Percentiles rank a stretch among this genome's conserved stretches.
Evolutionary conservation across 2,113 vertebrate genomes (phyloP).

Genomic region (Bambusicola thoracicus): DNA sequence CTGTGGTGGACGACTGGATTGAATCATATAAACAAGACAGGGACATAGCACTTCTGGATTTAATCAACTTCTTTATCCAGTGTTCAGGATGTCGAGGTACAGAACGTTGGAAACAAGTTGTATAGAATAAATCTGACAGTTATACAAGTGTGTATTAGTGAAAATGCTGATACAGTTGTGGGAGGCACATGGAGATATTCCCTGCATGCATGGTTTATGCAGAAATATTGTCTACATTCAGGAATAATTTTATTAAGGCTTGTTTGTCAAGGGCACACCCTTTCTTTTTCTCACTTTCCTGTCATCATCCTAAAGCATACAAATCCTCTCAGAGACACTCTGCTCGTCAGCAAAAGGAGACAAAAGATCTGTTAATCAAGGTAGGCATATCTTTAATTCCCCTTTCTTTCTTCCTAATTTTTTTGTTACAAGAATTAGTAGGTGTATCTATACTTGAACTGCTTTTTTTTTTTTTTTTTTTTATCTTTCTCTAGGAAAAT

Average conservation of each 20-base stretch:
- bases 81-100: slow-evolving; percentile 99
- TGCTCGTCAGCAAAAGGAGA: neutral
- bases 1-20: slow-evolving; percentile 99
- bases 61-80: slow-evolving; percentile 99
- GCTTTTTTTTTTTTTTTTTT: slow-evolving; percentile 2
- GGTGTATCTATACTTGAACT: neutral
- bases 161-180: slow-evolving; percentile 18
- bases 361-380: slow-evolving; percentile 4
- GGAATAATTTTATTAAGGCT: slow-evolving; percentile 1
- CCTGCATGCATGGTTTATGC: neutral
- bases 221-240: slow-evolving; percentile 1
- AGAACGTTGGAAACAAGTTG: slow-evolving; percentile 61
- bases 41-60: slow-evolving; percentile 97
- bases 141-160: neutral
- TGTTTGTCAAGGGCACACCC: slow-evolving; percentile 5
- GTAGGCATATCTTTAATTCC: neutral
- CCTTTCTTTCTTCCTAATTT: neutral
- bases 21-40: slow-evolving; percentile 99
- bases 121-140: slow-evolving; percentile 49
- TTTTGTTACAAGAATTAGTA: neutral
- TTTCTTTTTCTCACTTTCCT: slow-evolving; percentile 17
- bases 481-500: slow-evolving; percentile 24
- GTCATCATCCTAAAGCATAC: neutral
- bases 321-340: slow-evolving; percentile 1
- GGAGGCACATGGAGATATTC: neutral